Conservation (phyloP, 2,888 invertebrate genomes). For the Nemurella pictetii region DNA sequence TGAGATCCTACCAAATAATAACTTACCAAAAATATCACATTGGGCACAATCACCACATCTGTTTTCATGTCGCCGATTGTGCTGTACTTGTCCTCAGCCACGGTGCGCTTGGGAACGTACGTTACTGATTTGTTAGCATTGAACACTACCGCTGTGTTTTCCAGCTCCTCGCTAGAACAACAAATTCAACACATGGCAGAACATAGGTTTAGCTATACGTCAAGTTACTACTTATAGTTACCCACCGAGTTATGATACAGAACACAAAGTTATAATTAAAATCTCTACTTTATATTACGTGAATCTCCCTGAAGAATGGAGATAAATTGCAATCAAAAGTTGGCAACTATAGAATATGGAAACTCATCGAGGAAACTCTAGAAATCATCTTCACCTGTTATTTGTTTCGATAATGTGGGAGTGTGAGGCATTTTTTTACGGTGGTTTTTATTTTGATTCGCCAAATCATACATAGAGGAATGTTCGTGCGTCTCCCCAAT, state of each 20-base stretch:
- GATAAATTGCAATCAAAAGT: slow-evolving; percentile 40
- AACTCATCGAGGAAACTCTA: neutral
- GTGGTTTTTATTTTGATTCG: no score
- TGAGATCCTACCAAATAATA: no score
- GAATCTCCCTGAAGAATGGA: slow-evolving; percentile 66
- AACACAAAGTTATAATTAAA: no score
- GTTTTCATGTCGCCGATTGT: slow-evolving; percentile 67
- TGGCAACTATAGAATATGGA: neutral
- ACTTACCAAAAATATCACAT: slow-evolving; percentile 73
- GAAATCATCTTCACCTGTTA: neutral
- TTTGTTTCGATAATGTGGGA: no score
- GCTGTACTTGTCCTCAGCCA: slow-evolving; percentile 64
- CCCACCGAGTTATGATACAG: no score
- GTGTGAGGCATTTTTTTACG: no score
- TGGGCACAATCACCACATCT: slow-evolving; percentile 65
- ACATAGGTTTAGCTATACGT: neutral
- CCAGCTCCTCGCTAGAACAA: slow-evolving; percentile 65
- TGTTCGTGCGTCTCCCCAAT: no score
- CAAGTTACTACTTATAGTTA: no score
- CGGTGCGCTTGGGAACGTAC: slow-evolving; percentile 62
- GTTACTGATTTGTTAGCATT: slow-evolving; percentile 67
- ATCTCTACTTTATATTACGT: no score
- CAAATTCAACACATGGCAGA: slow-evolving; percentile 18
- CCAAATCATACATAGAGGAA: no score
- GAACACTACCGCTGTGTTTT: slow-evolving; percentile 67